phyloP scores from a whole-genome alignment of 2,113 vertebrate genomes.

The Micromys minutus region DNA sequence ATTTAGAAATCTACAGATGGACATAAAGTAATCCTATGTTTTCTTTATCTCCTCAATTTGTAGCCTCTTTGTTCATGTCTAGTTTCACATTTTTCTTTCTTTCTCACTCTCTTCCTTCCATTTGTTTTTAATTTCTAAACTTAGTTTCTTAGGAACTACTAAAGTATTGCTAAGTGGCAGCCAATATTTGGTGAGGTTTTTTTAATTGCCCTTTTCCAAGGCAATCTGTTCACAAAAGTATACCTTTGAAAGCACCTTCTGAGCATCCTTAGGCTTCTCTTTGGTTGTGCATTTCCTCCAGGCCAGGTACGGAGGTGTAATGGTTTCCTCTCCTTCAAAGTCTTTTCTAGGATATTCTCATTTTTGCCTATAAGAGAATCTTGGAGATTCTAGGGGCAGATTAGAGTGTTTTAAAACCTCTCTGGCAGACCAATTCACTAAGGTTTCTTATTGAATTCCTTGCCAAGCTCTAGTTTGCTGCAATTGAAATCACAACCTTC shows the following conservation, averaged over 20 bases:
- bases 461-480: neutral
- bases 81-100: neutral
- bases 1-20: neutral
- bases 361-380: fast-evolving
- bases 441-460: neutral
- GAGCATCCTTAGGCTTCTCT: neutral
- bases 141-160: neutral
- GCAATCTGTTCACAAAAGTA: neutral
- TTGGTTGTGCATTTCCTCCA: neutral
- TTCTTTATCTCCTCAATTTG: neutral
- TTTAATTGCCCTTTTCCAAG: neutral
- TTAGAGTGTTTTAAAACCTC: neutral
- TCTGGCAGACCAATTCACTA: neutral
- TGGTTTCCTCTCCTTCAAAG: neutral
- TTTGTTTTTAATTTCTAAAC: neutral
- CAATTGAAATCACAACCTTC: neutral
- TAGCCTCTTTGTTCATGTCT: neutral
- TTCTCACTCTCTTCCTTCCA: neutral
- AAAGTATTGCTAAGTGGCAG: neutral
- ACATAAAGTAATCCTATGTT: too few species aligned
- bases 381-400: neutral
- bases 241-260: neutral
- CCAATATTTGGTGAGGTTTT: neutral
- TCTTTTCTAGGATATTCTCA: neutral
- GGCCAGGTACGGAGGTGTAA: neutral